Percentiles rank a stretch among this genome's conserved stretches.
phyloP scores from a whole-genome alignment of 2,888 invertebrate genomes.

The Sinohyriopsis cumingii region DNA sequence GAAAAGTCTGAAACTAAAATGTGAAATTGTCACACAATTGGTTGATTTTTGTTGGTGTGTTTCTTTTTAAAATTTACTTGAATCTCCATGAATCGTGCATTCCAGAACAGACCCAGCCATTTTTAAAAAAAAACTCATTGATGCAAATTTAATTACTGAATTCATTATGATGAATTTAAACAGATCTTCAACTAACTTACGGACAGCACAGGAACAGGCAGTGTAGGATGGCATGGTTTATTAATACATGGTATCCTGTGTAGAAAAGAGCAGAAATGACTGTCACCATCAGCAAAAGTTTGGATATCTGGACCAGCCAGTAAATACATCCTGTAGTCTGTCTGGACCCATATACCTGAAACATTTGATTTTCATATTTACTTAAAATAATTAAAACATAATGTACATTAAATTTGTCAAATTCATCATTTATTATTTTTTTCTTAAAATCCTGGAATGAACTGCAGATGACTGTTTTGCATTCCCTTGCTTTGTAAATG shows the following conservation, averaged over 20 bases:
- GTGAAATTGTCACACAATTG: too few species aligned
- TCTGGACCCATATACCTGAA: constrained; percentile 49
- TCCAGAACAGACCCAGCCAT: too few species aligned
- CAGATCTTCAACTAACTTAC: constrained; percentile 78
- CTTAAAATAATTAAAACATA: not conserved
- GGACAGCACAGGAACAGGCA: constrained; percentile 91
- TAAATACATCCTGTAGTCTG: constrained; percentile 48
- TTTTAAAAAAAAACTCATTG: too few species aligned
- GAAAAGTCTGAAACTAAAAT: too few species aligned
- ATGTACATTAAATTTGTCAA: not conserved
- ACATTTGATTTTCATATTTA: constrained; percentile 6
- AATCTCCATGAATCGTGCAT: too few species aligned
- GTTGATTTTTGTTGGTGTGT: too few species aligned
- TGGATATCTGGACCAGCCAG: constrained; percentile 60
- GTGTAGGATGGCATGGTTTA: constrained; percentile 81
- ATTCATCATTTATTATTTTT: too few species aligned
- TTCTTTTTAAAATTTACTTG: too few species aligned
- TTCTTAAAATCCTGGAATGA: too few species aligned
- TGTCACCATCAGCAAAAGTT: constrained; percentile 47
- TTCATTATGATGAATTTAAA: not conserved
- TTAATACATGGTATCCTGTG: constrained; percentile 73
- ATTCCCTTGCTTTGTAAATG: too few species aligned
- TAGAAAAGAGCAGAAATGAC: constrained; percentile 80
- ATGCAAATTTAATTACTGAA: not conserved
- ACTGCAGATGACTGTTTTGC: too few species aligned